Evolutionary conservation across 2,797 vertebrate species (phyloP), one percentile per base, ranked within the genome.

Genomic region (Cyclopterus lumpus): DNA sequence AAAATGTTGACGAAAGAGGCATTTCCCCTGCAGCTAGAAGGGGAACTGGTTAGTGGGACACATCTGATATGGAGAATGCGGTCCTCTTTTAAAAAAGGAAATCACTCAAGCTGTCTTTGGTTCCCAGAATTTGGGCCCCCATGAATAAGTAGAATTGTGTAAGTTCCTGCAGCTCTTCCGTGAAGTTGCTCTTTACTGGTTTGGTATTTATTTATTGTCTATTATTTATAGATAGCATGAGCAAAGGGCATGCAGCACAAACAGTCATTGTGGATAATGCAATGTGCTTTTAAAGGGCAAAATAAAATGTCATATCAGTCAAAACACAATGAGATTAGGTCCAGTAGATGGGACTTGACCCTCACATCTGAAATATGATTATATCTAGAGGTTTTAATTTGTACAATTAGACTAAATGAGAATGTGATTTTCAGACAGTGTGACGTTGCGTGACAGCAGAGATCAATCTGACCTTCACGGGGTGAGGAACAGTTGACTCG

Each of bases 231-330:
- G 74, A 63, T 18, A 28, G 57, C 4, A 6, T 40, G 61, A 76
- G 71, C 65, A 82, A 89, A 88, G 77, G 80, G 64, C 83, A 85
- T 8, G 61, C 71, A 88, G 88, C 81, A 67, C 67, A 63, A 86
- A 70, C 77, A 78, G 74, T 87, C 83, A 75, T 32, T 66, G 71
- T 69, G 42, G 69, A 77, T 79, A 74, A 76, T 75, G 51, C 60
- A 64, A 46, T 22, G 48, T 44, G 57, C 78, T 88, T 91, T 81
- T 53, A 89, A 88, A 84, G 79, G 86, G 77, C 76, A 84, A 83
- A 85, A 84, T 69, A 91, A 89, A 79, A 80, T 74, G 26, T 75
- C 75, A 83, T 16, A 82, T 83, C 70, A 88, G 83, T 73, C 78
- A 75, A 67, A 64, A 72, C 42, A 71, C 66, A 82, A 84, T 77